phyloP scores from a whole-genome alignment of 2,113 vertebrate genomes.

The Dendrocopos noguchii region DNA sequence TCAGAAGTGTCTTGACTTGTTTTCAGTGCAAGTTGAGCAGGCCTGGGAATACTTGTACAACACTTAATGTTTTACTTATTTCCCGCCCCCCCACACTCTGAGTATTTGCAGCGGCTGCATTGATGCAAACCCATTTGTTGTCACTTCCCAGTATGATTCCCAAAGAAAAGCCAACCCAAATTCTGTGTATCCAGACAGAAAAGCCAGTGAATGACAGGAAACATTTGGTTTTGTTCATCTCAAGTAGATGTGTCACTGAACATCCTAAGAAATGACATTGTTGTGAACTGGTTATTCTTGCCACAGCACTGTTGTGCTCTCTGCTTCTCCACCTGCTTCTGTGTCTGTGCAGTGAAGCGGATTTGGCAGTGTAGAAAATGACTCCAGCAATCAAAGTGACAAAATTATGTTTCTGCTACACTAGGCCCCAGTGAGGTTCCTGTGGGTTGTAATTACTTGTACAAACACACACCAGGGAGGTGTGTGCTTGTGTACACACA shows the following conservation, averaged over 20 bases:
- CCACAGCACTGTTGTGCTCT: not conserved
- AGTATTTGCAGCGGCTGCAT: not conserved
- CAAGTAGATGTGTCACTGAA: not conserved
- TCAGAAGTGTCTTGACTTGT: not conserved
- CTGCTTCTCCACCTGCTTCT: not conserved
- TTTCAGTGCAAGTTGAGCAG: not conserved
- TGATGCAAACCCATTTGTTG: not conserved
- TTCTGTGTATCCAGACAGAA: not conserved
- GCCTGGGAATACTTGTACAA: not conserved
- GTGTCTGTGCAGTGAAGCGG: not conserved
- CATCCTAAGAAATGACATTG: not conserved
- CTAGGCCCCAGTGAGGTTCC: not conserved
- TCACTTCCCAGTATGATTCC: not conserved
- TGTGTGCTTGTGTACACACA: not conserved
- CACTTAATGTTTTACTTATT: not conserved
- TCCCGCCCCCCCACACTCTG: not conserved
- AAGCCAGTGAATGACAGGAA: not conserved
- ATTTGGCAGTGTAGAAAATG: not conserved
- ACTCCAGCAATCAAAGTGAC: not conserved
- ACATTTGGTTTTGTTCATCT: not conserved
- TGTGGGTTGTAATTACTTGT: not conserved
- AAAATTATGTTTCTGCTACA: not conserved
- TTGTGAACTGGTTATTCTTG: not conserved
- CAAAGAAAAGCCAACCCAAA: not conserved
- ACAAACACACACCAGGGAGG: not conserved